Percentiles rank a stretch among this genome's conserved stretches.
Conservation (phyloP, 2,888 invertebrate species). For the Taenaris catops region DNA sequence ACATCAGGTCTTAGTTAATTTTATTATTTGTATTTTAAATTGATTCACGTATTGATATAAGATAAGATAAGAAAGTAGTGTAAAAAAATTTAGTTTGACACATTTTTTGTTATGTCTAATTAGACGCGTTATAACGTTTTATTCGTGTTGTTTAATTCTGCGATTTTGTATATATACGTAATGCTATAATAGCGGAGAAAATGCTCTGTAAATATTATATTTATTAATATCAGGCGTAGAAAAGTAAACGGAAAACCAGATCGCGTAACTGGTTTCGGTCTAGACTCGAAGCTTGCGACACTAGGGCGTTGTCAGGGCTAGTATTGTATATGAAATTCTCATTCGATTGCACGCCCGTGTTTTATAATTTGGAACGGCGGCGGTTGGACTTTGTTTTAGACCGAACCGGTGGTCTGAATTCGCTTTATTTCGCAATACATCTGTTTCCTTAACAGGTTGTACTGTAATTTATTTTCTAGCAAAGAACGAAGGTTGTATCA, state of each 20-base stretch:
- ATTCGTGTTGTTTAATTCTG: no score
- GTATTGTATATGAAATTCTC: constrained; percentile 25
- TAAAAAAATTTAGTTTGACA: no score
- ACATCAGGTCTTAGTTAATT: no score
- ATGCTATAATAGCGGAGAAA: no score
- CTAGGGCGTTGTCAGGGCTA: constrained; percentile 33
- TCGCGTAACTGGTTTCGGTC: constrained; percentile 24
- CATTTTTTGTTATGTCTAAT: no score
- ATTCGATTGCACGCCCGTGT: constrained; percentile 15
- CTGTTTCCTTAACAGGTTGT: constrained; percentile 18
- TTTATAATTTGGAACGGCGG: constrained; percentile 20
- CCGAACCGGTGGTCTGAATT: constrained; percentile 8
- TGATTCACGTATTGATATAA: no score
- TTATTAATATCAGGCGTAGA: constrained; percentile 4
- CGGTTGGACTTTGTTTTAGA: constrained; percentile 18
- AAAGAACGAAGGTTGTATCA: constrained; percentile 5
- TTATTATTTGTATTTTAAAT: no score
- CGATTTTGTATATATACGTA: no score
- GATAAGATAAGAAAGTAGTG: no score
- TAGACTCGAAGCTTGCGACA: constrained; percentile 27
- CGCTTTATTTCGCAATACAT: constrained; percentile 16
- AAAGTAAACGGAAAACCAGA: constrained; percentile 28
- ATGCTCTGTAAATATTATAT: no score
- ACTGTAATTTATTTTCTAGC: constrained; percentile 10
- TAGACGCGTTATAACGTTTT: no score